A percentile compares a stretch with the other conserved stretches of the same genome.
phyloP scores from a whole-genome alignment of 2,888 invertebrate species.

The Megaustenia siamemsis region DNA sequence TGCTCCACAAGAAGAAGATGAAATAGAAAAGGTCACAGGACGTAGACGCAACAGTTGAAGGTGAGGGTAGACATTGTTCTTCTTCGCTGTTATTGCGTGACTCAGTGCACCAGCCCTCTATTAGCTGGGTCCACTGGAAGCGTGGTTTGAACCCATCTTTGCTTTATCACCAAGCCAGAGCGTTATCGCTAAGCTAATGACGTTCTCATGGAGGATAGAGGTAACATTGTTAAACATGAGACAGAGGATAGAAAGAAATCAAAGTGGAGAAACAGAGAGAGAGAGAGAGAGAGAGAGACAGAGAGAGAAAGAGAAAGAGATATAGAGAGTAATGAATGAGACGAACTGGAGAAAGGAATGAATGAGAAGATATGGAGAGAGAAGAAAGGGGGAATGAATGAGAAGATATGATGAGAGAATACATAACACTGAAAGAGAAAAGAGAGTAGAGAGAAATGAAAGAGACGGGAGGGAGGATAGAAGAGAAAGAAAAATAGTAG shows the following conservation, averaged over 20 bases:
- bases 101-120: too few relatives aligned
- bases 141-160: too few relatives aligned
- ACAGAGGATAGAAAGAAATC: background rate
- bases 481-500: conserved; percentile 14
- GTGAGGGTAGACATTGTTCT: too few relatives aligned
- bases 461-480: conserved; percentile 3
- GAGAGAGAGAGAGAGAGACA: conserved; percentile 25
- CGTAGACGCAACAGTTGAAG: too few relatives aligned
- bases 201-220: background rate
- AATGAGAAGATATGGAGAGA: background rate
- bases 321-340: background rate
- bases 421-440: background rate
- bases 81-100: too few relatives aligned
- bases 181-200: too few relatives aligned
- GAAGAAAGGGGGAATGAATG: too few relatives aligned
- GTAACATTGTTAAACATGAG: background rate
- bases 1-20: too few relatives aligned
- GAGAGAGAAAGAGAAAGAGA: background rate
- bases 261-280: conserved; percentile 9
- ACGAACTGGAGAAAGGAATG: background rate
- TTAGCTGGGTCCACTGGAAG: background rate
- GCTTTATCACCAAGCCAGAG: too few relatives aligned
- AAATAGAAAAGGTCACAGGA: too few relatives aligned
- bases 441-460: conserved; percentile 13
- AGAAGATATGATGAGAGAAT: background rate